Base-by-base conservation (phyloP, 2,888 invertebrate species). In the Napeogenes inachia region DNA sequence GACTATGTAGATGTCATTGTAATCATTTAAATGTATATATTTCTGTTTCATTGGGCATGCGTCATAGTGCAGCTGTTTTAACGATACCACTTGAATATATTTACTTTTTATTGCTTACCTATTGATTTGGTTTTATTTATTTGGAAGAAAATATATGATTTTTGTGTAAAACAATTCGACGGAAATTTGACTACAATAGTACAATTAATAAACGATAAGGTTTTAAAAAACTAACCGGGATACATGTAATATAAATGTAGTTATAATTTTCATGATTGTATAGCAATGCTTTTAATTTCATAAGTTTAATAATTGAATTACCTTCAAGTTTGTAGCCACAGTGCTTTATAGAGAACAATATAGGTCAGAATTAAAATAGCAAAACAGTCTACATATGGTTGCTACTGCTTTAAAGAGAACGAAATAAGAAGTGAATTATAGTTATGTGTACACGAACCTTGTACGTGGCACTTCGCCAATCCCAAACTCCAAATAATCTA, bases 71-170 rank as follows among this genome's bases (percentile, higher is more conserved):
- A 66, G 66, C 61, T 68, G 67, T 57, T 53, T 57, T 54, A 50
- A 59, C 57, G 53, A 62, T 62, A 65, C n/a, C 68, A 68, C 63
- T 70, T 70, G 67, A 62, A 60, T 56, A 67, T 66, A 68, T 61
- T 56, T 42, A 42, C 42, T 42, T 42, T 38, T 42, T 42, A 42
- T 42, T 42, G 10, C 42, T 42, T 42, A 42, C 10, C 42, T 12
- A 42, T 42, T 42, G 42, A 42, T 42, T 42, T 6, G 10, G 10
- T 42, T 10, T 10, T 42, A 3, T 10, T 10, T 42, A 6, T 35
- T 21, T 21, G 21, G 21, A 21, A 21, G 1, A 21, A 21, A 21
- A 21, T 1, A 21, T 21, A 21, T 21, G 2, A 35, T 35, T 35
- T 35, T 35, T 35, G 3, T 4, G 4, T 35, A 35, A 35, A 35